Evolutionary conservation across 2,888 invertebrate species (phyloP).

Genomic region (Himalopsyche kuldschensis): DNA sequence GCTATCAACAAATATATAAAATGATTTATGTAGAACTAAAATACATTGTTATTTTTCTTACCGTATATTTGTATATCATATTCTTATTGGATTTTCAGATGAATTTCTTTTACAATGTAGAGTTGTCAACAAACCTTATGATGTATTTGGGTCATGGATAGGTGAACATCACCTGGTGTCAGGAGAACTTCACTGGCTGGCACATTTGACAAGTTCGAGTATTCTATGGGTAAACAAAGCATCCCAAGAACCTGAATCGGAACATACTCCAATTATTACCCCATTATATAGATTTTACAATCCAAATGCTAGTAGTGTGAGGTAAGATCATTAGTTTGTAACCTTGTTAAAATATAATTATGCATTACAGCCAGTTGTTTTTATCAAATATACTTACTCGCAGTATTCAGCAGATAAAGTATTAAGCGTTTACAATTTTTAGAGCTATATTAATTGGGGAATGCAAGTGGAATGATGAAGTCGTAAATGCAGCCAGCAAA

Average conservation of each 20-base stretch:
- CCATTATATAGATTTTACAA: slow-evolving; percentile 76
- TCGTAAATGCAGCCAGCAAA: background rate
- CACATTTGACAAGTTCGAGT: slow-evolving; percentile 72
- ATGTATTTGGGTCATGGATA: slow-evolving; percentile 89
- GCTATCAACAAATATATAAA: too few relatives aligned
- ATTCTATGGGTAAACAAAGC: slow-evolving; percentile 82
- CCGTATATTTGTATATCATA: too few relatives aligned
- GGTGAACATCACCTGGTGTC: slow-evolving; percentile 78
- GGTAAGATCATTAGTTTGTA: slow-evolving; percentile 18
- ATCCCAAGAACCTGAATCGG: slow-evolving; percentile 76
- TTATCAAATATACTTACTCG: background rate
- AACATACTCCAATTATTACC: slow-evolving; percentile 76
- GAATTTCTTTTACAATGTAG: slow-evolving; percentile 72
- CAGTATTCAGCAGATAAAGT: background rate
- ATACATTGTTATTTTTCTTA: too few relatives aligned
- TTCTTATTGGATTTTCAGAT: slow-evolving; percentile 56
- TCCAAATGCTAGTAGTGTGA: slow-evolving; percentile 70
- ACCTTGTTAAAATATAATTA: background rate
- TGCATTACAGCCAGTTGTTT: background rate
- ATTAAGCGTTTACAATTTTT: background rate
- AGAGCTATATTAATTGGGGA: slow-evolving; percentile 36
- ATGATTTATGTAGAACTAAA: too few relatives aligned
- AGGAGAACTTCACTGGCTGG: slow-evolving; percentile 80
- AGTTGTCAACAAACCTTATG: slow-evolving; percentile 81
- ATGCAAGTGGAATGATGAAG: slow-evolving; percentile 35